Base-by-base conservation (phyloP, 2,888 invertebrate genomes). In the Trichogramma evanescens region DNA sequence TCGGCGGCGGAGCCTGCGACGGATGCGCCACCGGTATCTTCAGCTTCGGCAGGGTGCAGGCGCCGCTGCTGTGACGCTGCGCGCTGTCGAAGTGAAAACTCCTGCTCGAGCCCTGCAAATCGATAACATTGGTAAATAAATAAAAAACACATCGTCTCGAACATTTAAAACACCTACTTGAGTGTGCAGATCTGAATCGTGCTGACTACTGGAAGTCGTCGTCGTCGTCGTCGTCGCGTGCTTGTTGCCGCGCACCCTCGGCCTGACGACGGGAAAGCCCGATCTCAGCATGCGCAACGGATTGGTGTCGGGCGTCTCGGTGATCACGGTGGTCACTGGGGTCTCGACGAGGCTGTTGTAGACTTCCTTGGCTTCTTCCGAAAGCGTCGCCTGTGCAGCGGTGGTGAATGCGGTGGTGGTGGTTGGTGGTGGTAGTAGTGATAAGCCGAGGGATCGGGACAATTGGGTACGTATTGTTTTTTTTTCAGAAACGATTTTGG, bases 261-360 rank as follows among this genome's bases (percentile, higher is more conserved):
- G 81, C 56, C 83, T 80, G 9, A 86, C 82, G 9, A 83, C 78
- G 0, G 85, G 84, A 50, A 83, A 70, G 1, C 84, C 84, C 7
- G 84, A 83, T 46, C 85, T 80, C 58, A 89, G 77, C 82, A 88
- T 85, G 66, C 86, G 79, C 67, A 88, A 76, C 0, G 88, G 88
- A 75, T 88, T 88, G 39, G 77, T 73, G 39, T 78, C 77, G 3
- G 73, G 63, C 7, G 66, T 71, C 67, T 76, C 77, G 56, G 74
- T 67, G 69, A 70, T 62, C 1, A 41, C 38, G 13, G 13, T 41
- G 1, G 50, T 48, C 71, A 66, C 72, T 5, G 81, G 79, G 67
- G 81, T 78, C 74, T 95, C 95, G 58, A 98, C 93, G 56, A 98
- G 82, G 70, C 91, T 89, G 72, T 92, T 90, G 81, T 98, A 98